Percentiles rank a stretch among this genome's conserved stretches.
These are phyloP conservation scores for Epinotia brunnichana DNA, from an alignment of 2,888 invertebrate species.

Conservation along the genomic window DNA sequence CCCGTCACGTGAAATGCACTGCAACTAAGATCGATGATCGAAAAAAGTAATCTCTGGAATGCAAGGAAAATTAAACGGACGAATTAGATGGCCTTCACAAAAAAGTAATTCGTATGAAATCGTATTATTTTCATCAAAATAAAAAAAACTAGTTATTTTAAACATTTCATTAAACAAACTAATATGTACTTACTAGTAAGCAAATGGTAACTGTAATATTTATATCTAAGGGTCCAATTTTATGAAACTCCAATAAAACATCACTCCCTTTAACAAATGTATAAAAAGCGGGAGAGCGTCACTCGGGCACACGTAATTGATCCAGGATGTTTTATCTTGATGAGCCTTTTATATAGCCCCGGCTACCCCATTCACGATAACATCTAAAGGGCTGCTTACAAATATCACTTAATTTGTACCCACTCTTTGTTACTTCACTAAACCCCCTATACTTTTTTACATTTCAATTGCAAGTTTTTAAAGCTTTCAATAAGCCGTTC, in stretches of 20 bases:
- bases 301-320: slow-evolving; percentile 80
- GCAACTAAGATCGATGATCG: no score
- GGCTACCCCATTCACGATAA: slow-evolving; percentile 80
- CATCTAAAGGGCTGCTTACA: slow-evolving; percentile 83
- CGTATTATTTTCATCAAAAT: background rate
- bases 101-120: no score
- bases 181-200: slow-evolving; percentile 4
- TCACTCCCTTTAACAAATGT: slow-evolving; percentile 31
- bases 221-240: background rate
- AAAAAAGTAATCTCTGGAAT: no score
- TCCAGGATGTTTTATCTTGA: slow-evolving; percentile 82
- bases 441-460: slow-evolving; percentile 61
- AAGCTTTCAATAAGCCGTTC: slow-evolving; percentile 65
- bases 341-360: slow-evolving; percentile 78
- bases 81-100: no score
- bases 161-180: background rate
- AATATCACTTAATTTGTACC: slow-evolving; percentile 83
- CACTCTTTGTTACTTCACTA: slow-evolving; percentile 78
- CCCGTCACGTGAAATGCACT: no score
- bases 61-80: no score
- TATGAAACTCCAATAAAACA: slow-evolving; percentile 17
- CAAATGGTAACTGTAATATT: background rate
- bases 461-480: slow-evolving; percentile 71
- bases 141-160: background rate
- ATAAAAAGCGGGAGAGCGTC: slow-evolving; percentile 58